Conservation (phyloP, 2,797 vertebrate genomes). For the Lithobates pipiens region DNA sequence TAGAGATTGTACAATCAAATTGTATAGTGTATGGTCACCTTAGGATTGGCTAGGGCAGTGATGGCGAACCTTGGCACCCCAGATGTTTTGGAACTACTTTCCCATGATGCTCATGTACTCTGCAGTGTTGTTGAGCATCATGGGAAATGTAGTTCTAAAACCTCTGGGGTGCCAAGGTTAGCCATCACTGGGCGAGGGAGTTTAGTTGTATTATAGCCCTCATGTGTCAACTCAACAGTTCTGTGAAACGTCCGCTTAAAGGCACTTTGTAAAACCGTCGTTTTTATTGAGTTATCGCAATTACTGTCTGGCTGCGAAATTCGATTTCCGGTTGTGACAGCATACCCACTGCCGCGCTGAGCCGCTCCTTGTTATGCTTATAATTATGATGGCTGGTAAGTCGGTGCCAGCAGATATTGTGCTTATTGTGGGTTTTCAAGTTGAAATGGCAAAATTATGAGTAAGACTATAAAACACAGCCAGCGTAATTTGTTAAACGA, state of each 20-base stretch:
- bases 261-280: background rate
- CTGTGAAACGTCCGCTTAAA: background rate
- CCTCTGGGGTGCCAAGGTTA: too few relatives aligned
- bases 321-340: background rate
- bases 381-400: conserved; percentile 3
- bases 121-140: too few relatives aligned
- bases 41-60: background rate
- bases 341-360: background rate
- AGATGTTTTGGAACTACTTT: too few relatives aligned
- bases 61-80: too few relatives aligned
- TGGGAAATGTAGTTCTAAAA: too few relatives aligned
- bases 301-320: background rate
- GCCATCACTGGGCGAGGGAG: too few relatives aligned
- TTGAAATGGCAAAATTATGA: background rate
- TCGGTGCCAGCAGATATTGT: background rate
- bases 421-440: background rate
- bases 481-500: background rate
- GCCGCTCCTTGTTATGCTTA: background rate
- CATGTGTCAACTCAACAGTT: background rate
- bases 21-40: too few relatives aligned
- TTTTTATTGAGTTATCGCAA: rapidly evolving
- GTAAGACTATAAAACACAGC: background rate
- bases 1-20: too few relatives aligned
- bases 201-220: background rate
- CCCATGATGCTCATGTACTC: too few relatives aligned